Conservation (phyloP, 2,113 vertebrate species). For the Oreochromis spilurus region DNA sequence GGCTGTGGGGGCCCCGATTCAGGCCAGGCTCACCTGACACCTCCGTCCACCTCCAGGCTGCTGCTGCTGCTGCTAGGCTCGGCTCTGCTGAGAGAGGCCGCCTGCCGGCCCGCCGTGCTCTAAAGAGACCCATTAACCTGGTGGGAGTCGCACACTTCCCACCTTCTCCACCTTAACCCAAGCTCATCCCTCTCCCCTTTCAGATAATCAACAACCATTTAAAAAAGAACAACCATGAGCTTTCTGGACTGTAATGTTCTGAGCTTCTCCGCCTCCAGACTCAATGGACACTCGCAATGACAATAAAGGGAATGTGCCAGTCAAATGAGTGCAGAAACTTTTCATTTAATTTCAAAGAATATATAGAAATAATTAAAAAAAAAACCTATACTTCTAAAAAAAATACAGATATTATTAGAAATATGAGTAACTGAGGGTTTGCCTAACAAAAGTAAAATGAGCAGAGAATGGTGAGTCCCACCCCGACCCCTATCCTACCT, state of each 20-base stretch:
- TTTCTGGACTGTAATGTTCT: constrained; percentile 52
- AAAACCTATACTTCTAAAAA: constrained; percentile 53
- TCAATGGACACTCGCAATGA: constrained; percentile 55
- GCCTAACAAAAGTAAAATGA: constrained; percentile 52
- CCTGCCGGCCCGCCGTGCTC: constrained; percentile 45
- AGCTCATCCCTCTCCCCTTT: background rate
- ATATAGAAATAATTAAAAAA: constrained; percentile 39
- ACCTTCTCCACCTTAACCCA: constrained; percentile 1
- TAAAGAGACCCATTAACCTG: constrained; percentile 39
- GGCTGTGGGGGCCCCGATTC: constrained; percentile 75
- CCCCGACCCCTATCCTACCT: background rate
- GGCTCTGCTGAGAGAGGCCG: constrained; percentile 58
- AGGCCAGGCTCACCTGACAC: constrained; percentile 21
- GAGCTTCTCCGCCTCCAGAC: constrained; percentile 55
- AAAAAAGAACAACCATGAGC: constrained; percentile 52
- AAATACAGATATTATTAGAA: constrained; percentile 47
- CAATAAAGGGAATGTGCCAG: constrained; percentile 56
- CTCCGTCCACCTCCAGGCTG: constrained; percentile 4
- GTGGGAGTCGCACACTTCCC: constrained; percentile 18
- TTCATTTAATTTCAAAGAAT: constrained; percentile 64
- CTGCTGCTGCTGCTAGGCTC: constrained; percentile 63
- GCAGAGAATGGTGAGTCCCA: constrained; percentile 72
- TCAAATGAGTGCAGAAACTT: constrained; percentile 52
- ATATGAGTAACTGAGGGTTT: constrained; percentile 57
- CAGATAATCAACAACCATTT: constrained; percentile 49